Evolutionary conservation across 2,113 vertebrate species (phyloP).

Genomic region (Sphyrna mokarran): DNA sequence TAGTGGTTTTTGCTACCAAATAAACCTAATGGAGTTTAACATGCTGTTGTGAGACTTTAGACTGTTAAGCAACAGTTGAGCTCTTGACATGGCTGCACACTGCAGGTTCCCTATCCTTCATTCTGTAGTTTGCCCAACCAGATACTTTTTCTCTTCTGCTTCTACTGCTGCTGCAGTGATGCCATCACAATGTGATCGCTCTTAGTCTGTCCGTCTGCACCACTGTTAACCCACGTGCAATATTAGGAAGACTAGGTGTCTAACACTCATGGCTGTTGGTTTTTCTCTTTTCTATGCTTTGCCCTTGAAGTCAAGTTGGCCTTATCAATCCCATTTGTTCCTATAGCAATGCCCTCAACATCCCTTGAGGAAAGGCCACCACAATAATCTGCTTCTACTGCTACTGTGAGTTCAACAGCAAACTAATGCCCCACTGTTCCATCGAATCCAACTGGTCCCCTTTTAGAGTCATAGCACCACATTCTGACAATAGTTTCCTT

Average conservation of each 20-base stretch:
- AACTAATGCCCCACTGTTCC: too few species aligned
- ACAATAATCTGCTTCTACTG: neutral
- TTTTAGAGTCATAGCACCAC: too few species aligned
- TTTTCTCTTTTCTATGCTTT: neutral
- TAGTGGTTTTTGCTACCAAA: too few species aligned
- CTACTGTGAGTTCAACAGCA: neutral
- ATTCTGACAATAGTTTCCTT: neutral
- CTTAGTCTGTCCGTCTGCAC: neutral
- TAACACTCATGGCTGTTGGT: neutral
- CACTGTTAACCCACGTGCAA: neutral
- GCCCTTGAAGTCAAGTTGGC: neutral
- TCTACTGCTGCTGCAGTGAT: neutral
- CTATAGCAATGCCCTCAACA: neutral
- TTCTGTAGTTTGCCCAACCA: too few species aligned
- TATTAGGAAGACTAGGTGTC: neutral
- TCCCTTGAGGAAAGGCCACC: neutral
- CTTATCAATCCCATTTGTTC: neutral
- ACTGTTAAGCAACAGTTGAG: too few species aligned
- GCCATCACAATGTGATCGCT: neutral
- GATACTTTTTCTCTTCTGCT: too few species aligned
- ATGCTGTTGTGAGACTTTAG: too few species aligned
- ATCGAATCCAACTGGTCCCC: neutral
- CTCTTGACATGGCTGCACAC: too few species aligned
- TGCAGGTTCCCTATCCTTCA: too few species aligned
- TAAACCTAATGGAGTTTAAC: too few species aligned